A percentile compares a stretch with the other conserved stretches of the same genome.
These are phyloP conservation scores for Agapornis canus DNA, from an alignment of 2,797 vertebrate genomes.

Conservation along the genomic window DNA sequence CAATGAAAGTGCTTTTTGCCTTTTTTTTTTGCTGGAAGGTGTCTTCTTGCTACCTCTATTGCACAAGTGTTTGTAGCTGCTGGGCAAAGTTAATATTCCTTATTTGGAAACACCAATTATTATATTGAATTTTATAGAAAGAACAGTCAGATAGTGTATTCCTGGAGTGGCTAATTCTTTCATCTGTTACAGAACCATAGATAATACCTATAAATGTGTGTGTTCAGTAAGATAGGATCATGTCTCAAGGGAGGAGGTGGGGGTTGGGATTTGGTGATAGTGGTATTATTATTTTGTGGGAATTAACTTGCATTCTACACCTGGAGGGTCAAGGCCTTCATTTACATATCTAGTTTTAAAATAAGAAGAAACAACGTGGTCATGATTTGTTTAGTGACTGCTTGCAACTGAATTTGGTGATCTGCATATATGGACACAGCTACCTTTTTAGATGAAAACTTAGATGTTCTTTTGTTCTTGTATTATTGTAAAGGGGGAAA, in stretches of 20 bases:
- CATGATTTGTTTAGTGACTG: background rate
- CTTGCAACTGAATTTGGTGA: background rate
- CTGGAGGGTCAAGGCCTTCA: background rate
- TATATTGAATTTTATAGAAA: background rate
- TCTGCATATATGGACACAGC: background rate
- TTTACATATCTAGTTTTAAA: background rate
- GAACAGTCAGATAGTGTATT: background rate
- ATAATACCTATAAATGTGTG: background rate
- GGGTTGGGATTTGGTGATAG: background rate
- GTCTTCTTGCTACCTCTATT: background rate
- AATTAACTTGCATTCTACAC: background rate
- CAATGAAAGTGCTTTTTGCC: background rate
- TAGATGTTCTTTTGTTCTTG: background rate
- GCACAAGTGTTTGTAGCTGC: background rate
- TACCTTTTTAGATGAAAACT: background rate
- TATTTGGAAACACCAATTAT: background rate
- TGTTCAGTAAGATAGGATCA: background rate
- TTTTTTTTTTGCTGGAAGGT: background rate
- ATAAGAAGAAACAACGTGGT: background rate
- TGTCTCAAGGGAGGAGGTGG: background rate
- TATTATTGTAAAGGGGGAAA: background rate
- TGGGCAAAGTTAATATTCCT: background rate
- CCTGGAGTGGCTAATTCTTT: background rate
- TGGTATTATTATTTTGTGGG: background rate
- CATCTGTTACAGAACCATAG: background rate